These are phyloP conservation scores for Dusona sp. DNA, from an alignment of 2,888 invertebrate species.

Conservation along the genomic window DNA sequence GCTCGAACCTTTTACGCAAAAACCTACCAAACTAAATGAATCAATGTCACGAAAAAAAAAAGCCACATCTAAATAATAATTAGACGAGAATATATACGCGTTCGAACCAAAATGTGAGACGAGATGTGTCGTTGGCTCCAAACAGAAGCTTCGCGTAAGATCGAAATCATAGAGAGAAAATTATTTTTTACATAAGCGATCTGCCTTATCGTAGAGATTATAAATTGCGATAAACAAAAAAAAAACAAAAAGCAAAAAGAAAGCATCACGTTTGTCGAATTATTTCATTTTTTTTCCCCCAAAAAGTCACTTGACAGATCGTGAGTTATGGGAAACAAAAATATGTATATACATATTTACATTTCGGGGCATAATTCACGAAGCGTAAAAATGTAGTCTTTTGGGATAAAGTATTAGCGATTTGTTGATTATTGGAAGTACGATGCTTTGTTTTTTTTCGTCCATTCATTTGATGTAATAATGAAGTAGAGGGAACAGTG, in stretches of 20 bases:
- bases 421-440: background rate
- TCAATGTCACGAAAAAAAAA: constrained; percentile 30
- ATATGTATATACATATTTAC: too few species aligned
- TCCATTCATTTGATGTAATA: background rate
- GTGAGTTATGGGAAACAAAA: background rate
- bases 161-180: constrained; percentile 66
- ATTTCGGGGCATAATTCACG: constrained; percentile 14
- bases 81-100: background rate
- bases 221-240: constrained; percentile 57
- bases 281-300: background rate
- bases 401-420: background rate
- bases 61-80: constrained; percentile 35
- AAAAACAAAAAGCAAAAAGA: too few species aligned
- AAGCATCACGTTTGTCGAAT: constrained; percentile 1
- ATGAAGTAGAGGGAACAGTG: constrained; percentile 5
- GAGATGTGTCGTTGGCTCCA: background rate
- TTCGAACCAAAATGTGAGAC: background rate
- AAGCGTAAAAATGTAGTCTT: background rate
- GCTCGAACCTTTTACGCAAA: constrained; percentile 55
- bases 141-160: constrained; percentile 43
- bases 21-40: background rate
- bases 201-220: constrained; percentile 74
- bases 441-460: background rate
- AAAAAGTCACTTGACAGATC: background rate
- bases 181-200: constrained; percentile 76